phyloP scores from a whole-genome alignment of 2,888 invertebrate species.

The Argynnis bischoffii region DNA sequence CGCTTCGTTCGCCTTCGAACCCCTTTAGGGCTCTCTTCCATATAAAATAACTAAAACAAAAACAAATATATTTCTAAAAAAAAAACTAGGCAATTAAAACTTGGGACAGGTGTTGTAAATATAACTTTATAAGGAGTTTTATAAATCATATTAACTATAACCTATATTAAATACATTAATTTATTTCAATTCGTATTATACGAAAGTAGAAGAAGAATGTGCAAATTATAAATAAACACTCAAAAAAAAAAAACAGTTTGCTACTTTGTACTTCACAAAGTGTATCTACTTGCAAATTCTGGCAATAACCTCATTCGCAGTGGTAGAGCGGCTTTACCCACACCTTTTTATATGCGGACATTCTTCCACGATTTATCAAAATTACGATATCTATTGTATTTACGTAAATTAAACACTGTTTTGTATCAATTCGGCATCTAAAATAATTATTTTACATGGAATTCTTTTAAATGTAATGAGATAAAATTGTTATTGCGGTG shows the following conservation, averaged over 20 bases:
- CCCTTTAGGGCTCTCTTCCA: slow-evolving; percentile 37
- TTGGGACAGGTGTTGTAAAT: too few relatives aligned
- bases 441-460: not conserved
- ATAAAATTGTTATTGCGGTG: too few relatives aligned
- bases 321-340: slow-evolving; percentile 27
- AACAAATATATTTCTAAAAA: too few relatives aligned
- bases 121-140: too few relatives aligned
- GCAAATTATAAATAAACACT: not conserved
- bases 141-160: too few relatives aligned
- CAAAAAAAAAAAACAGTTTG: not conserved
- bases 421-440: slow-evolving; percentile 35
- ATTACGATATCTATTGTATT: slow-evolving; percentile 45
- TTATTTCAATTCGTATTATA: too few relatives aligned
- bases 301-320: not conserved
- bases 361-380: slow-evolving; percentile 48
- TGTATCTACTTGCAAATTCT: not conserved
- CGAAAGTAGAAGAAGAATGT: too few relatives aligned
- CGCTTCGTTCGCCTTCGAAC: slow-evolving; percentile 43
- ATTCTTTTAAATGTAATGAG: too few relatives aligned
- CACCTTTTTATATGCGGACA: slow-evolving; percentile 41
- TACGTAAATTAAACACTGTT: slow-evolving; percentile 43
- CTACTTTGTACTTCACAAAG: not conserved
- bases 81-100: too few relatives aligned
- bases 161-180: too few relatives aligned
- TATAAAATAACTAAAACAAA: slow-evolving; percentile 8